phyloP scores from a whole-genome alignment of 2,113 vertebrate genomes.

The Cisticola juncidis region DNA sequence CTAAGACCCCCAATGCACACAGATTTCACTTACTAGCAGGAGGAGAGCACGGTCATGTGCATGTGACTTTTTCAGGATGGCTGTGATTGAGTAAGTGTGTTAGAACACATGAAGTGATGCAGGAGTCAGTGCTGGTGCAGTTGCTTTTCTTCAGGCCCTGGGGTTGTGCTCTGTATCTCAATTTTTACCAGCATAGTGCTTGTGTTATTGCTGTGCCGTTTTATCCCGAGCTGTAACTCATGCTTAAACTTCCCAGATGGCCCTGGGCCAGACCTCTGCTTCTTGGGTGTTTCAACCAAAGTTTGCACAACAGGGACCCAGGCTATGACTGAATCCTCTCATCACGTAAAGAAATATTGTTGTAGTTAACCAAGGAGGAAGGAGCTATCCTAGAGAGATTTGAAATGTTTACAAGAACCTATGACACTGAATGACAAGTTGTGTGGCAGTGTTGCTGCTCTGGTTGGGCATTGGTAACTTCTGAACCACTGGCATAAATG shows the following conservation, averaged over 20 bases:
- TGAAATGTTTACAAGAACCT: not conserved
- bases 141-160: not conserved
- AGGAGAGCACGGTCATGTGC: not conserved
- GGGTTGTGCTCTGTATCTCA: conserved; percentile 14
- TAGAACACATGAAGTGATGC: not conserved
- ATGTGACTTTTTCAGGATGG: not conserved
- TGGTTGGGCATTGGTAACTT: not conserved
- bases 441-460: not conserved
- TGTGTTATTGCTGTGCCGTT: not conserved
- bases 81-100: not conserved
- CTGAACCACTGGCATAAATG: rapidly evolving
- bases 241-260: not conserved
- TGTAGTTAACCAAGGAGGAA: not conserved
- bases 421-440: not conserved
- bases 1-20: not conserved
- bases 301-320: not conserved
- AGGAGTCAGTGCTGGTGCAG: not conserved
- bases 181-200: not conserved
- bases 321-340: not conserved
- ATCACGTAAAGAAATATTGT: not conserved
- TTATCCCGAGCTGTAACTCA: not conserved
- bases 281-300: conserved; percentile 5
- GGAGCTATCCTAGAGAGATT: not conserved
- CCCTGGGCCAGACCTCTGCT: not conserved
- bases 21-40: not conserved